Percentiles rank a stretch among this genome's conserved stretches.
Evolutionary conservation across 2,113 vertebrate genomes (phyloP).

Genomic region (Mobula birostris): DNA sequence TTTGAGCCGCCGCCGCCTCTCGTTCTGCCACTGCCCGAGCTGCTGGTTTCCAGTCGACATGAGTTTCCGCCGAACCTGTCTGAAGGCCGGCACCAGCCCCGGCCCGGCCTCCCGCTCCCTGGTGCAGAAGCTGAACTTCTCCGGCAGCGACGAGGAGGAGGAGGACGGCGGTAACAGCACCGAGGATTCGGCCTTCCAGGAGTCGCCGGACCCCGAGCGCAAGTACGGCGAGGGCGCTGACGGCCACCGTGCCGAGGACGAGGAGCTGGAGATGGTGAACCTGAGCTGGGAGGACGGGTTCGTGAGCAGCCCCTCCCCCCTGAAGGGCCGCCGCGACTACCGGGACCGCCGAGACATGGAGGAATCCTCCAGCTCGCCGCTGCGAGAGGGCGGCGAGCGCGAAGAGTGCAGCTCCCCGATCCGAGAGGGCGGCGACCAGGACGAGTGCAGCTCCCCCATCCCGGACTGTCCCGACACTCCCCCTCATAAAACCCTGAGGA

Average conservation of each 20-base stretch:
- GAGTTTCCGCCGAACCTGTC: constrained; percentile 50
- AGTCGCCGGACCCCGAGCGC: constrained; percentile 75
- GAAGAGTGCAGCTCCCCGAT: constrained; percentile 47
- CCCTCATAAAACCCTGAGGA: constrained; percentile 88
- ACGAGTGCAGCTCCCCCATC: constrained; percentile 65
- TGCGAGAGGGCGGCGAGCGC: constrained; percentile 23
- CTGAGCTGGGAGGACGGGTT: constrained; percentile 32
- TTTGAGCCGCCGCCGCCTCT: not conserved
- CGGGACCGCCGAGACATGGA: constrained; percentile 7
- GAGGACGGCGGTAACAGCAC: constrained; percentile 83
- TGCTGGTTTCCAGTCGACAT: constrained; percentile 7
- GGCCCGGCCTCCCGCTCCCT: constrained; percentile 30
- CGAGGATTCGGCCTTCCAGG: constrained; percentile 85
- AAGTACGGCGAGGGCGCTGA: constrained; percentile 41
- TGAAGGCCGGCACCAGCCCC: not conserved
- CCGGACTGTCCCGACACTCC: constrained; percentile 83
- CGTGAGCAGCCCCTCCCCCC: constrained; percentile 23
- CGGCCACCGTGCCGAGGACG: constrained; percentile 46
- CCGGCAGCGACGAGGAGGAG: constrained; percentile 66
- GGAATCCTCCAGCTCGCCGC: not conserved
- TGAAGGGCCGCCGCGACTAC: not conserved
- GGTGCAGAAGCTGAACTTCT: constrained; percentile 75
- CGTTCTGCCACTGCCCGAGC: too few relatives aligned
- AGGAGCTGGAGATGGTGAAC: constrained; percentile 48
- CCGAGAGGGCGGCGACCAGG: constrained; percentile 64